Percentiles rank a stretch among this genome's conserved stretches.
phyloP scores from a whole-genome alignment of 1,140 invertebrate genomes.

The Streblospio benedicti region DNA sequence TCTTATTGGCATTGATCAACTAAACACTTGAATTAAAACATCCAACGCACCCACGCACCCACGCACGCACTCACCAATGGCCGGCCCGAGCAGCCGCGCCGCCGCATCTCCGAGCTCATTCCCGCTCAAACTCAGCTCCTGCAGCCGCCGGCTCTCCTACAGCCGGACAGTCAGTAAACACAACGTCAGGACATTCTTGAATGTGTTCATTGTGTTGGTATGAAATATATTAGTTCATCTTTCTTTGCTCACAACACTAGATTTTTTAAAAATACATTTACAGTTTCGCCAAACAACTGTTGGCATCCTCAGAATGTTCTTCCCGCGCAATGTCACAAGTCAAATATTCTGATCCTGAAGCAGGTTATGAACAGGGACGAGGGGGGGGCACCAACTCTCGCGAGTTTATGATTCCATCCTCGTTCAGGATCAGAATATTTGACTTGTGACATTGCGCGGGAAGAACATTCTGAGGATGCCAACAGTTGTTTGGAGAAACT shows the following conservation, averaged over 20 bases:
- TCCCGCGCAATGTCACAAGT: neutral
- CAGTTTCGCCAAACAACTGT: neutral
- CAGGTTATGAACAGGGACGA: no score
- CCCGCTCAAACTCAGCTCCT: neutral
- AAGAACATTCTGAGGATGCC: no score
- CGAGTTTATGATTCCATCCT: no score
- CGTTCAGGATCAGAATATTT: no score
- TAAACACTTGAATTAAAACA: no score
- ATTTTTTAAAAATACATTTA: neutral
- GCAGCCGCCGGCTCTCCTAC: neutral
- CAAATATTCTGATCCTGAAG: no score
- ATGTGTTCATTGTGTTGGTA: neutral
- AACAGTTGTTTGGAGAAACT: no score
- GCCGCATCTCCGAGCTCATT: slow-evolving; percentile 2
- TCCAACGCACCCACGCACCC: neutral
- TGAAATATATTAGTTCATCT: neutral
- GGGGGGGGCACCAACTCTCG: no score
- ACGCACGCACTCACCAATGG: slow-evolving; percentile 4
- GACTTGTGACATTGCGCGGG: no score
- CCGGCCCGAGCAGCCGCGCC: neutral
- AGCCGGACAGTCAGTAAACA: neutral
- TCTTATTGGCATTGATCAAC: neutral
- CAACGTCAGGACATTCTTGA: neutral
- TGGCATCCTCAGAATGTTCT: neutral
- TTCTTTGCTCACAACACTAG: neutral